Conservation (phyloP, 2,888 invertebrate genomes). For the Ectemnius continuus region DNA sequence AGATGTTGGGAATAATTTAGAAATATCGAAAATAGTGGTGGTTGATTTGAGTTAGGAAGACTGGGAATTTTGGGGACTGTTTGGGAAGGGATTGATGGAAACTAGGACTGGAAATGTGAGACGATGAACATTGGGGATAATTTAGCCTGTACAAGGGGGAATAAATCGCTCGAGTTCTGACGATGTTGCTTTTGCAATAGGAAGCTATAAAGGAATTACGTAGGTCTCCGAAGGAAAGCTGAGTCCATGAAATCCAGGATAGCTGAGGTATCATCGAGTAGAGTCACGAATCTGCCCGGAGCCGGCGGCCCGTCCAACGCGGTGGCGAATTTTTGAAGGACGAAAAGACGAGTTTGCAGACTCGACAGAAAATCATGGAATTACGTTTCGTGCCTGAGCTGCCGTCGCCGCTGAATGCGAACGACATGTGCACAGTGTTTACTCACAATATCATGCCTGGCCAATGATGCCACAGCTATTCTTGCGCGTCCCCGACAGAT, state of each 20-base stretch:
- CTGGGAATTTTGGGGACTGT: neutral
- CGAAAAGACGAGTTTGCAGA: conserved; percentile 61
- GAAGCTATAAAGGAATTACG: conserved; percentile 51
- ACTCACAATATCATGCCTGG: conserved; percentile 31
- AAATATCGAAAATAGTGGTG: neutral
- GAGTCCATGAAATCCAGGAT: conserved; percentile 54
- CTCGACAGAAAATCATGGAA: conserved; percentile 54
- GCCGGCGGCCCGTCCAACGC: conserved; percentile 36
- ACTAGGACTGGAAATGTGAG: too few relatives aligned
- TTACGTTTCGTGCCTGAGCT: conserved; percentile 25
- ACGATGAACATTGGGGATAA: neutral
- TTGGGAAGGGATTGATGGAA: neutral
- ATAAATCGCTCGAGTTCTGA: conserved; percentile 30
- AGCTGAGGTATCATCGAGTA: conserved; percentile 59
- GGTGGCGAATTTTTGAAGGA: conserved; percentile 57
- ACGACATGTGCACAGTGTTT: conserved; percentile 34
- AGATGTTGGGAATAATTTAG: neutral
- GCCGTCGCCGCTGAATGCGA: conserved; percentile 27
- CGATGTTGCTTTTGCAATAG: conserved; percentile 17
- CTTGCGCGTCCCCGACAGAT: too few relatives aligned
- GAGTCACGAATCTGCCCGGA: conserved; percentile 57
- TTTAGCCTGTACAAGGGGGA: neutral
- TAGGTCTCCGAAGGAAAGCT: conserved; percentile 54
- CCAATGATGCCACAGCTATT: too few relatives aligned
- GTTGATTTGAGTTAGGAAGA: neutral